Evolutionary conservation across 2,888 invertebrate genomes (phyloP), one percentile per base, ranked within the genome.

Genomic region (Ornithoptera priamus): DNA sequence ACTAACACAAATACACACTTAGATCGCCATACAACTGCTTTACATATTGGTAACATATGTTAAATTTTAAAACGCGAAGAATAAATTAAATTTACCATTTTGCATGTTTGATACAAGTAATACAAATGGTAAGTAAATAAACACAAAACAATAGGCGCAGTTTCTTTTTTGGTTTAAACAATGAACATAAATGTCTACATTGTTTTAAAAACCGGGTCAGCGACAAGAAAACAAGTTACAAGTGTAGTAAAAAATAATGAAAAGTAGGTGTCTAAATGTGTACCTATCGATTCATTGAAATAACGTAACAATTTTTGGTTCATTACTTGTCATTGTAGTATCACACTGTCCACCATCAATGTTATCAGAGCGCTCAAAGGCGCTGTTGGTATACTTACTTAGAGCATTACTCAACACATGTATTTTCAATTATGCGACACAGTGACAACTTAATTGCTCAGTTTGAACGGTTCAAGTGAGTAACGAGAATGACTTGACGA

Each of bases 401-500:
- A 72, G 60, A 68, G 61, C 62, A 53, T 63, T 67, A 64, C 36
- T 64, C 67, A 66, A 71, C 63, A 65, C 64, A 71, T 74, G 74
- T 75, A 77, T 78, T 78, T 78, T 79, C 75, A 77, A 75, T 84
- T 80, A 81, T 79, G 75, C 74, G 75, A 75, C 71, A 75, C 77
- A 83, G 76, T 85, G 89, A 90, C 89, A 90, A 85, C 77, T 88
- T 89, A 86, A 89, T 90, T 85, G 87, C 80, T 77, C 70, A 69
- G 79, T 84, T 87, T 87, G 86, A 85, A 79, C 83, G 80, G 76
- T 39, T 76, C 79, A 80, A 75, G 62, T 62, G 72, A 68, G 39
- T 64, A 67, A 67, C 59, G 50, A 70, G 56, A 63, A 58, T 59
- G 70, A 67, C 59, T 67, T 42, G 57, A 30, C 64, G 67, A 70